phyloP scores from a whole-genome alignment of 2,797 vertebrate species.

The Chloroceryle amazona region DNA sequence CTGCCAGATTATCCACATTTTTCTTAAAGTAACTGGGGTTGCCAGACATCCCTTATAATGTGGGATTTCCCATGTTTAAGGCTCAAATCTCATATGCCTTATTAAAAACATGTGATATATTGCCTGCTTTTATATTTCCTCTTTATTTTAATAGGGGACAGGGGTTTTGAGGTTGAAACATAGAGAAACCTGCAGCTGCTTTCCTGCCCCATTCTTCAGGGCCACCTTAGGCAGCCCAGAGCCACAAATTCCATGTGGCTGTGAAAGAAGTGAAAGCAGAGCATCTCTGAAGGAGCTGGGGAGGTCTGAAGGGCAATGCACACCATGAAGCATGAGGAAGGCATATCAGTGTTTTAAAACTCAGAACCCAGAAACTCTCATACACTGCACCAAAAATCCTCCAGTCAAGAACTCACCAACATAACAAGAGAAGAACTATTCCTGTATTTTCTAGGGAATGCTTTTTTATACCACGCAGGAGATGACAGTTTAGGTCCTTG shows the following conservation, averaged over 20 bases:
- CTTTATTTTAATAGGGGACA: not conserved
- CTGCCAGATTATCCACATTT: not conserved
- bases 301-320: not conserved
- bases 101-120: slow-evolving; percentile 35
- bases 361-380: not conserved
- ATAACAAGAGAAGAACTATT: not conserved
- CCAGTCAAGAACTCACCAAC: not conserved
- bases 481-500: not conserved
- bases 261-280: not conserved
- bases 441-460: not conserved
- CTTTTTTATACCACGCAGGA: not conserved
- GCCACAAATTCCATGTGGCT: not conserved
- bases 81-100: slow-evolving; percentile 5
- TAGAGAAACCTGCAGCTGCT: not conserved
- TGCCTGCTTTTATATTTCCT: not conserved
- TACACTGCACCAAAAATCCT: not conserved
- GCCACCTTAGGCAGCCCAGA: not conserved
- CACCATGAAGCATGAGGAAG: not conserved
- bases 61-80: slow-evolving; percentile 14
- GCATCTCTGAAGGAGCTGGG: not conserved
- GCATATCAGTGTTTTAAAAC: rapidly evolving
- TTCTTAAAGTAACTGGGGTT: not conserved
- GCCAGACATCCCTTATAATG: not conserved
- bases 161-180: slow-evolving; percentile 12
- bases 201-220: slow-evolving; percentile 14